These are phyloP conservation scores for Electrophaes corylata DNA, from an alignment of 2,888 invertebrate species.

Conservation along the genomic window DNA sequence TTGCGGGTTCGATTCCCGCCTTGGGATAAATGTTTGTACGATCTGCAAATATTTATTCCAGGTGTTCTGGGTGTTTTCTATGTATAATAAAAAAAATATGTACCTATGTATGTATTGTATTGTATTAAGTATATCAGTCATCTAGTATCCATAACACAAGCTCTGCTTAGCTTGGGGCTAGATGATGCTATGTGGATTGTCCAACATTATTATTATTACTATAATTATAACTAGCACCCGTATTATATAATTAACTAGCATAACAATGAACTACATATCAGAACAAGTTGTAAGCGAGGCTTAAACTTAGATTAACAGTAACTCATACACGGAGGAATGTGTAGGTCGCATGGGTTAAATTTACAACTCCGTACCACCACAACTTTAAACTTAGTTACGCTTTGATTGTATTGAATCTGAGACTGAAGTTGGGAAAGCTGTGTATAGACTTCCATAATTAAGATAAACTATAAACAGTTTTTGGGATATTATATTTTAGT, in stretches of 20 bases:
- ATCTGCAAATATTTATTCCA: too few species aligned
- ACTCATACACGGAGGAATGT: conserved; percentile 39
- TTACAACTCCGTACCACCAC: conserved; percentile 42
- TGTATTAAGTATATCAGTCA: too few species aligned
- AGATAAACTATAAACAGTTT: conserved; percentile 6
- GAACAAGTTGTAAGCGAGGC: conserved; percentile 39
- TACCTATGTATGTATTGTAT: too few species aligned
- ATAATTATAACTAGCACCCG: not conserved
- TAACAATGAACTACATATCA: conserved; percentile 36
- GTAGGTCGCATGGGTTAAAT: conserved; percentile 46
- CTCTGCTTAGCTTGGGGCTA: too few species aligned
- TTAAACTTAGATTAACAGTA: conserved; percentile 43
- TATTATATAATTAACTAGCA: conserved; percentile 6
- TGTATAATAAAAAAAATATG: too few species aligned
- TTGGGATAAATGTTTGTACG: too few species aligned
- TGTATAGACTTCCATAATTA: conserved; percentile 27
- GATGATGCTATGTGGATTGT: too few species aligned
- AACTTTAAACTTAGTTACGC: conserved; percentile 5
- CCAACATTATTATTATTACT: too few species aligned
- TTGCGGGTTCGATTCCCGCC: too few species aligned
- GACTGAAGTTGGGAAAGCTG: conserved; percentile 5
- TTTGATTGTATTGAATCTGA: not conserved
- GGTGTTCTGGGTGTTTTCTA: too few species aligned
- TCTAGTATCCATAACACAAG: too few species aligned
- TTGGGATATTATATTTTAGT: conserved; percentile 7